These are phyloP conservation scores for Centrocercus urophasianus DNA, from an alignment of 2,113 vertebrate species.

Conservation along the genomic window DNA sequence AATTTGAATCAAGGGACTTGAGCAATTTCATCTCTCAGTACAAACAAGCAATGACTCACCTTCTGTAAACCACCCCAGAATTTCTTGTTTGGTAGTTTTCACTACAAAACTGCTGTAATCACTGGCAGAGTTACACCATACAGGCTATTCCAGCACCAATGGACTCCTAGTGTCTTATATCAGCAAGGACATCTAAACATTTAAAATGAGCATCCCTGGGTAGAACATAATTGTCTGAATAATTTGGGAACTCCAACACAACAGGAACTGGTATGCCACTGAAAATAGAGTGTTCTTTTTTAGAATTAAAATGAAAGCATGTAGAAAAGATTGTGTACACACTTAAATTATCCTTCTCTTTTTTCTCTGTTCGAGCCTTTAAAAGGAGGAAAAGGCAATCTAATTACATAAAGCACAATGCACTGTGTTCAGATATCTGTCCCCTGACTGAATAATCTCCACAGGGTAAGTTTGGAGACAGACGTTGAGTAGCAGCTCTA, in stretches of 20 bases:
- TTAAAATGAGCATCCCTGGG: background rate
- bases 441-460: background rate
- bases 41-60: background rate
- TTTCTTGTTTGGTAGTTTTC: conserved; percentile 5
- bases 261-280: background rate
- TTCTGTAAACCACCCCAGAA: background rate
- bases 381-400: too few species aligned
- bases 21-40: background rate
- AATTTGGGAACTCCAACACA: background rate
- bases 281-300: background rate
- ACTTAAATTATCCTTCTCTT: background rate
- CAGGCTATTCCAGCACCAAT: background rate
- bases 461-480: background rate
- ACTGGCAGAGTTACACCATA: background rate
- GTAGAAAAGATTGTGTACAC: background rate
- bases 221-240: background rate
- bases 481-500: background rate
- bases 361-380: background rate
- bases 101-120: background rate
- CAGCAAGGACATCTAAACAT: background rate
- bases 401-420: background rate
- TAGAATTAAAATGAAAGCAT: background rate
- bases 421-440: background rate
- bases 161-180: background rate
- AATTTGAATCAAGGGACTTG: background rate